Conservation (phyloP, 2,113 vertebrate species). For the Elanus axillaris region DNA sequence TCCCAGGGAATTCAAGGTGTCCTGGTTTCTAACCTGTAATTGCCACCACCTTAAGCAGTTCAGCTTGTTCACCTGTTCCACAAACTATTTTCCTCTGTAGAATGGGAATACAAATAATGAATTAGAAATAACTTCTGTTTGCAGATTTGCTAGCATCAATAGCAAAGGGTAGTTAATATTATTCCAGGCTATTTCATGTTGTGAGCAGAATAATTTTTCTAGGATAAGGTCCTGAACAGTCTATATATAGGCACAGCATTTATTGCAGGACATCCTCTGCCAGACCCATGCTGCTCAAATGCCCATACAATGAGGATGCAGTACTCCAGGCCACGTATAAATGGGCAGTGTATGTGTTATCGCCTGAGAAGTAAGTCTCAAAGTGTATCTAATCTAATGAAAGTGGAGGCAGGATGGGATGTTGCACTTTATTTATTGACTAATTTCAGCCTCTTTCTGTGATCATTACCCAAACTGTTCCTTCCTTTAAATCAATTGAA, state of each 20-base stretch:
- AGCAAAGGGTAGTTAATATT: background rate
- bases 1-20: background rate
- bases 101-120: background rate
- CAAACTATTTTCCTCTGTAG: background rate
- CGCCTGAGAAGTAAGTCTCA: background rate
- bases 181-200: background rate
- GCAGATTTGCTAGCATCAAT: background rate
- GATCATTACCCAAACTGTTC: constrained; percentile 6
- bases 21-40: background rate
- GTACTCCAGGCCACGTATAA: background rate
- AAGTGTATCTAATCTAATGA: background rate
- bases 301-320: background rate
- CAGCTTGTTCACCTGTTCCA: background rate
- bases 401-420: background rate
- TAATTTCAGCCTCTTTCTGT: constrained; percentile 56
- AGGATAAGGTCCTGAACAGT: background rate
- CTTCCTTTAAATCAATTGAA: constrained; percentile 45
- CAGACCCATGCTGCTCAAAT: background rate
- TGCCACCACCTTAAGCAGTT: background rate
- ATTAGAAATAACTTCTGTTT: background rate
- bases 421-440: constrained; percentile 47
- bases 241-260: background rate
- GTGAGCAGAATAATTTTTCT: background rate
- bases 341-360: rapidly evolving
- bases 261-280: background rate